Percentiles rank a stretch among this genome's conserved stretches.
Conservation (phyloP, 2,888 invertebrate genomes). For the Tortrix viridana region DNA sequence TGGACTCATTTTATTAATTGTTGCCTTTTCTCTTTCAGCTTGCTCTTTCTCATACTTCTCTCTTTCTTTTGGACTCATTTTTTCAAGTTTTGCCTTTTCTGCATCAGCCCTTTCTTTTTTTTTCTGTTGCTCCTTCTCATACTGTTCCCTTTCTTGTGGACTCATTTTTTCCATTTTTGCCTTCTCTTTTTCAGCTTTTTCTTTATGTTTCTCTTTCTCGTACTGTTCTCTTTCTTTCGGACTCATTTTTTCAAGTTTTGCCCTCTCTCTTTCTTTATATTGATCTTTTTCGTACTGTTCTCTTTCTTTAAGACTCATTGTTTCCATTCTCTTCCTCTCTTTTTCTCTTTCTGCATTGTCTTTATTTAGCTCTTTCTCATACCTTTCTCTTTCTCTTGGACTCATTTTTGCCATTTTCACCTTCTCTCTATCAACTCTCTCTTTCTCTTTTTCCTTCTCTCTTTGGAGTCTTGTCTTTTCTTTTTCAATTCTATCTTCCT, state of each 20-base stretch:
- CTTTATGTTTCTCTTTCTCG: too few relatives aligned
- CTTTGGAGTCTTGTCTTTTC: not conserved
- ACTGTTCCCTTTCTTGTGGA: too few relatives aligned
- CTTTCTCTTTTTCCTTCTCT: too few relatives aligned
- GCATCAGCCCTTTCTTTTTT: not conserved
- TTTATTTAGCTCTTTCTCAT: not conserved
- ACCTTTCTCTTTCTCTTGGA: too few relatives aligned
- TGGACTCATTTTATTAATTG: conserved; percentile 25
- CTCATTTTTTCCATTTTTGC: too few relatives aligned
- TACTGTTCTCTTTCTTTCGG: not conserved
- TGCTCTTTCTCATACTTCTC: too few relatives aligned
- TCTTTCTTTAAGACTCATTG: not conserved
- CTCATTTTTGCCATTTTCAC: too few relatives aligned
- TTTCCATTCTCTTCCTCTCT: not conserved
- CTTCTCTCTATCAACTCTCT: too few relatives aligned
- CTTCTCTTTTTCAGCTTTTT: too few relatives aligned
- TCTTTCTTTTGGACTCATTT: too few relatives aligned
- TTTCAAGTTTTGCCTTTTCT: not conserved
- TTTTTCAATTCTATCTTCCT: not conserved
- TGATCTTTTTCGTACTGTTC: not conserved
- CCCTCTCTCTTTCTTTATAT: not conserved
- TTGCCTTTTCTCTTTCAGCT: too few relatives aligned
- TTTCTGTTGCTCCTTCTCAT: too few relatives aligned
- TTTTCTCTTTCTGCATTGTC: not conserved
- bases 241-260: conserved; percentile 16